Conservation (phyloP, 2,888 invertebrate species). For the Ormyrus nitidulus region DNA sequence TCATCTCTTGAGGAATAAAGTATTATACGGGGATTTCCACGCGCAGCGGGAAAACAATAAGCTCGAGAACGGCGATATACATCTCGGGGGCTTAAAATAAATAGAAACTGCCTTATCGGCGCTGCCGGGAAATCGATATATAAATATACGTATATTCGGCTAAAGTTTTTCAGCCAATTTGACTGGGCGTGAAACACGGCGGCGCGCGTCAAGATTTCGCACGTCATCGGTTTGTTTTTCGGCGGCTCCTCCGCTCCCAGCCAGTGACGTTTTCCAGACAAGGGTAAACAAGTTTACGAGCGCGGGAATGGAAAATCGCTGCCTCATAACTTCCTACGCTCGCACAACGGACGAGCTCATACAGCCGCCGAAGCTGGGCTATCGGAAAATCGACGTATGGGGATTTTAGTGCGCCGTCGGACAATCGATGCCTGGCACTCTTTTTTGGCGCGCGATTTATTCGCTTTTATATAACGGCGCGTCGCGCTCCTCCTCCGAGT, state of each 20-base stretch:
- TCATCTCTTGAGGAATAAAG: too few species aligned
- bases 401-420: conserved; percentile 15
- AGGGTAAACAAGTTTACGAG: conserved; percentile 51
- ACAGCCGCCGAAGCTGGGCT: not conserved
- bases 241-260: not conserved
- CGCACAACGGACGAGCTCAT: not conserved
- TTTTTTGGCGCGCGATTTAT: not conserved
- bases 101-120: too few species aligned
- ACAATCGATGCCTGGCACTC: conserved; percentile 26
- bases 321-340: conserved; percentile 25
- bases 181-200: conserved; percentile 22
- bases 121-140: too few species aligned
- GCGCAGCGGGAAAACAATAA: too few species aligned
- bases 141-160: not conserved
- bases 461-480: too few species aligned
- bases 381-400: conserved; percentile 42
- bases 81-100: too few species aligned
- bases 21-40: too few species aligned
- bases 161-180: conserved; percentile 6
- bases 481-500: not conserved
- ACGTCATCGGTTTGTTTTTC: conserved; percentile 29
- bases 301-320: conserved; percentile 31
- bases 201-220: conserved; percentile 10
- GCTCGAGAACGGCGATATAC: too few species aligned
- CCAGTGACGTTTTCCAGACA: conserved; percentile 27